These are phyloP conservation scores for Montipora foliosa DNA, from an alignment of 64 coral and sea anemone genomes.

Conservation along the genomic window DNA sequence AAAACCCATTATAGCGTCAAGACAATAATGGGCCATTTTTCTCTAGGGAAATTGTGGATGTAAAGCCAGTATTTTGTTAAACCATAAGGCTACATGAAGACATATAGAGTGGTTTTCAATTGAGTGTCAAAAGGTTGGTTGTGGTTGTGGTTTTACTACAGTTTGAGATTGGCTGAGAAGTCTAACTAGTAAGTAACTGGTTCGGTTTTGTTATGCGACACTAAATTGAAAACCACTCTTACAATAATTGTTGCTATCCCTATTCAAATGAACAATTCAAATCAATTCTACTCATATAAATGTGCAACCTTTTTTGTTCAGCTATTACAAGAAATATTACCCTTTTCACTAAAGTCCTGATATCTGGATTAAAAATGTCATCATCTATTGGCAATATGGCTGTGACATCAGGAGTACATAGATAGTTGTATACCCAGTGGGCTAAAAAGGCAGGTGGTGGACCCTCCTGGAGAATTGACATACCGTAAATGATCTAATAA, in stretches of 20 bases:
- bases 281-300: conserved; percentile 41
- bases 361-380: conserved; percentile 2
- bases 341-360: conserved; percentile 34
- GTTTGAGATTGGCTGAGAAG: not conserved
- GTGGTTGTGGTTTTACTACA: not conserved
- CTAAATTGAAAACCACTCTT: not conserved
- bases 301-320: conserved; percentile 29
- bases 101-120: not conserved
- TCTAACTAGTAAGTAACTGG: not conserved
- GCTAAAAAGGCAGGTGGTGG: conserved; percentile 53
- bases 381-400: conserved; percentile 2
- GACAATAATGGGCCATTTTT: conserved; percentile 8
- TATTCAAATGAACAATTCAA: conserved; percentile 14
- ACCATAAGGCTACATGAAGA: conserved; percentile 27
- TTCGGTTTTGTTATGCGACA: not conserved
- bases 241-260: conserved; percentile 24
- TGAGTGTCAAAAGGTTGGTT: not conserved
- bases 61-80: conserved; percentile 48
- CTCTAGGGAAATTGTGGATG: conserved; percentile 30
- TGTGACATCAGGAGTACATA: conserved; percentile 37
- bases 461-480: conserved; percentile 47
- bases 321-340: conserved; percentile 36
- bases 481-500: not conserved
- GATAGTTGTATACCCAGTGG: conserved; percentile 47
- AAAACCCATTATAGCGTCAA: too few species aligned